Evolutionary conservation across 2,113 vertebrate species (phyloP).

Genomic region (Sylvilagus bachmani): DNA sequence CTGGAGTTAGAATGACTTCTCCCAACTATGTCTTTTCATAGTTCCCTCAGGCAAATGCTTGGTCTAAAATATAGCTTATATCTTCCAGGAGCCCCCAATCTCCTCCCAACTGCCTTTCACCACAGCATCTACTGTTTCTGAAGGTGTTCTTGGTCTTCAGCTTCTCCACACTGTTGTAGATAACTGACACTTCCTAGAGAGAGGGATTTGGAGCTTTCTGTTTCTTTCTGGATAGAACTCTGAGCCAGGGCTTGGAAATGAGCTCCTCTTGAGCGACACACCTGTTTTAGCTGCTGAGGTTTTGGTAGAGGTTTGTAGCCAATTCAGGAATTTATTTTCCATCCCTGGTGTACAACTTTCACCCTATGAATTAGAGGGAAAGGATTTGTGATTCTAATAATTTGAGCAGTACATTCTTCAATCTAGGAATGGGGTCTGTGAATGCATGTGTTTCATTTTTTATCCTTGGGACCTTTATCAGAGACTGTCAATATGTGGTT

Average conservation of each 20-base stretch:
- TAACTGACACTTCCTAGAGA: not conserved
- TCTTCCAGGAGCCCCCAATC: not conserved
- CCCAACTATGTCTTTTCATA: not conserved
- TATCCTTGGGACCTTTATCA: not conserved
- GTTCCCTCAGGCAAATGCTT: not conserved
- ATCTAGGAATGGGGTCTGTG: too few species aligned
- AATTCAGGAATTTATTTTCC: accelerated
- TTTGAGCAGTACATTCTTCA: not conserved
- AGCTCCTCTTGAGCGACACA: not conserved
- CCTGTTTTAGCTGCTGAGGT: not conserved
- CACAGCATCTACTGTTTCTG: not conserved
- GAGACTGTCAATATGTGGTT: not conserved
- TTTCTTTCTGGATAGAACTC: not conserved
- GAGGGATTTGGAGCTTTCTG: not conserved
- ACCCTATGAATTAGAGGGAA: not conserved
- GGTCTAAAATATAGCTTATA: not conserved
- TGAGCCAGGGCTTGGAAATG: not conserved
- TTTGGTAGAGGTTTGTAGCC: accelerated
- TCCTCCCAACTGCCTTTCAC: not conserved
- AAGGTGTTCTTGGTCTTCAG: not conserved
- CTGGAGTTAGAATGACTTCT: not conserved
- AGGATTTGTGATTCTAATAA: not conserved
- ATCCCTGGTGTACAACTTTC: not conserved
- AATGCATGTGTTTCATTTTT: too few species aligned
- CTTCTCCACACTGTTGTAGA: not conserved